Evolutionary conservation across 2,888 invertebrate genomes (phyloP).

Genomic region (Sphaerophoria taeniata): DNA sequence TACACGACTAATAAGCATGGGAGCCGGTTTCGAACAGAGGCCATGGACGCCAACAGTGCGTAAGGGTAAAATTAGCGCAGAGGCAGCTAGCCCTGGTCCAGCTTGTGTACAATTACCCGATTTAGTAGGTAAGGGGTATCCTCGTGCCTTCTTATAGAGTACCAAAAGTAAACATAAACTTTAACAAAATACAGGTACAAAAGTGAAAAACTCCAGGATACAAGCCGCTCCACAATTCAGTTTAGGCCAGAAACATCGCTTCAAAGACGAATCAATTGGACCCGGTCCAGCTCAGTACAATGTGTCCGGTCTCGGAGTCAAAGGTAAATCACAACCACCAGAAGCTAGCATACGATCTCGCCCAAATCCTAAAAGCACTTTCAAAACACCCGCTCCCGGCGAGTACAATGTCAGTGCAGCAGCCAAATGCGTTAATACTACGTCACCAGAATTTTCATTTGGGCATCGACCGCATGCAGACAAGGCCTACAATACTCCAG

Average conservation of each 20-base stretch:
- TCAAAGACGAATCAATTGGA: conserved; percentile 85
- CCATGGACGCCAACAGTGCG: conserved; percentile 96
- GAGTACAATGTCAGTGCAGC: conserved; percentile 93
- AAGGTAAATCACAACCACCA: conserved; percentile 91
- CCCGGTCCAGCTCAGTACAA: conserved; percentile 97
- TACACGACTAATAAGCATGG: conserved; percentile 79
- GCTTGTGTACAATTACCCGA: conserved; percentile 92
- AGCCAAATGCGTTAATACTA: conserved; percentile 82
- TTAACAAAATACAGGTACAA: conserved; percentile 85
- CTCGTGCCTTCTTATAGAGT: neutral
- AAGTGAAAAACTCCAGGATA: conserved; percentile 89
- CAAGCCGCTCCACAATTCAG: conserved; percentile 92
- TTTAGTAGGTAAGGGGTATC: conserved; percentile 87
- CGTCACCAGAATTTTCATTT: conserved; percentile 89
- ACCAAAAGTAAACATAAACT: neutral
- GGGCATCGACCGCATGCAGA: conserved; percentile 87
- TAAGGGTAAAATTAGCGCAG: conserved; percentile 94
- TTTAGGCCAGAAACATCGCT: conserved; percentile 87
- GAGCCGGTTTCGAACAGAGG: conserved; percentile 89
- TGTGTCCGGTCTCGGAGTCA: conserved; percentile 92
- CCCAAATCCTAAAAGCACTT: conserved; percentile 81
- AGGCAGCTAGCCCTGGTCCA: conserved; percentile 93
- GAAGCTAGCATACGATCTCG: conserved; percentile 92
- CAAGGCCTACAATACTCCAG: conserved; percentile 87
- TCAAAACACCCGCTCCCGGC: conserved; percentile 93